Evolutionary conservation across 2,113 vertebrate genomes (phyloP), one percentile per base, ranked within the genome.

Genomic region (Lipophrys pholis): DNA sequence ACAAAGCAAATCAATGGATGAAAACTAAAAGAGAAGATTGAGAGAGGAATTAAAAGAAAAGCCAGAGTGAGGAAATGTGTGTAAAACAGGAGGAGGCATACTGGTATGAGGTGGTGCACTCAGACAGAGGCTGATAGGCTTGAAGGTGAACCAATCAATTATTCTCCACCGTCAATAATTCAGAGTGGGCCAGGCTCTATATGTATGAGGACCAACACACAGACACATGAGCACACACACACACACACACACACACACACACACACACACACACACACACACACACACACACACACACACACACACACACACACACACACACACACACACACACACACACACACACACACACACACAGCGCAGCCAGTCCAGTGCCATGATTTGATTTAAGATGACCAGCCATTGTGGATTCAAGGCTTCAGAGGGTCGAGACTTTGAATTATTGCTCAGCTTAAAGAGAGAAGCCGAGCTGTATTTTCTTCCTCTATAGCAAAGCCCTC

Each of bases 71-170:
- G 46, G 43, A 42, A 76, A 52, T 35, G 61, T 54, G 76, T 70
- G 73, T 50, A 39, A 62, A 76, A 74, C 14, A 75, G 56, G 45
- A 77, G 70, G 82, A 66, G 76, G 76, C 51, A 38, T 40, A 45
- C 76, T 76, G 81, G 81, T 87, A 81, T 78, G 72, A 86, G 76
- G 61, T 42, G 80, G 72, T 80, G 84, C 84, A 76, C 69, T 89
- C 82, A 76, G 81, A 90, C 69, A 15, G 76, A 72, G 70, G 72
- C 83, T 85, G 89, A 91, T 87, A 86, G 84, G 90, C 87, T 80
- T 91, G 90, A 92, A 91, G 92, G 91, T 93, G 90, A 93, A 92
- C 83, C 85, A 88, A 94, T 94, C 88, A 91, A 92, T 94, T 92
- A 93, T 93, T 91, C 88, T 80, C 77, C 86, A 72, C 61, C 54